Conservation (phyloP, 2,888 invertebrate species). For the Gymnocheta viridis region DNA sequence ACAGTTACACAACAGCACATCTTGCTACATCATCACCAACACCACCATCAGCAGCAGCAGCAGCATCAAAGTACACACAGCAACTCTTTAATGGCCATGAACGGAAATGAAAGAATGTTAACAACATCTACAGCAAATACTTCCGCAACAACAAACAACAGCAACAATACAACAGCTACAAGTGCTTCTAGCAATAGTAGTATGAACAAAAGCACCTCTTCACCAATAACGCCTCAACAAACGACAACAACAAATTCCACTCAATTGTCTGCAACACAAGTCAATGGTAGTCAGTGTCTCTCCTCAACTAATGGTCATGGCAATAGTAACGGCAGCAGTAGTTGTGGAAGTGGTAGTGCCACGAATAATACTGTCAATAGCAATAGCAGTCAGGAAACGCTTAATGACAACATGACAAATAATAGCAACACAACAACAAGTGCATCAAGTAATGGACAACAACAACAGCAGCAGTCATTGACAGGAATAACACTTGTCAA, state of each 20-base stretch:
- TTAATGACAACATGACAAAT: constrained; percentile 72
- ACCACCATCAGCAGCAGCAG: constrained; percentile 74
- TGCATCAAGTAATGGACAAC: constrained; percentile 66
- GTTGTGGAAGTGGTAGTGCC: constrained; percentile 34
- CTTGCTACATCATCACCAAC: constrained; percentile 72
- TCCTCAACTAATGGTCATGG: constrained; percentile 66
- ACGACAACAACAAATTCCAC: constrained; percentile 69
- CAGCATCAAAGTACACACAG: constrained; percentile 72
- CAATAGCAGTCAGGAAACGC: constrained; percentile 71
- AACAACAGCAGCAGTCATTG: constrained; percentile 67
- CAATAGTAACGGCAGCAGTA: constrained; percentile 45
- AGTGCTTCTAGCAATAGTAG: constrained; percentile 75
- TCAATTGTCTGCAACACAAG: constrained; percentile 68
- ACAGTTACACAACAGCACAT: constrained; percentile 66
- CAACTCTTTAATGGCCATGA: constrained; percentile 76
- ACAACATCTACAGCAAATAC: constrained; percentile 79
- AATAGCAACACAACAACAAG: constrained; percentile 65
- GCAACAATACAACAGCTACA: constrained; percentile 57
- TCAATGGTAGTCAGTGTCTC: constrained; percentile 69
- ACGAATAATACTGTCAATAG: constrained; percentile 62
- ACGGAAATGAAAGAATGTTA: constrained; percentile 82
- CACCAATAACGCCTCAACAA: constrained; percentile 71
- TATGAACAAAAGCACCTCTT: constrained; percentile 73
- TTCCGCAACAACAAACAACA: constrained; percentile 70
- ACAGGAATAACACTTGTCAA: constrained; percentile 76